Base-by-base conservation (phyloP, 2,888 invertebrate genomes). In the Erynnis tages region DNA sequence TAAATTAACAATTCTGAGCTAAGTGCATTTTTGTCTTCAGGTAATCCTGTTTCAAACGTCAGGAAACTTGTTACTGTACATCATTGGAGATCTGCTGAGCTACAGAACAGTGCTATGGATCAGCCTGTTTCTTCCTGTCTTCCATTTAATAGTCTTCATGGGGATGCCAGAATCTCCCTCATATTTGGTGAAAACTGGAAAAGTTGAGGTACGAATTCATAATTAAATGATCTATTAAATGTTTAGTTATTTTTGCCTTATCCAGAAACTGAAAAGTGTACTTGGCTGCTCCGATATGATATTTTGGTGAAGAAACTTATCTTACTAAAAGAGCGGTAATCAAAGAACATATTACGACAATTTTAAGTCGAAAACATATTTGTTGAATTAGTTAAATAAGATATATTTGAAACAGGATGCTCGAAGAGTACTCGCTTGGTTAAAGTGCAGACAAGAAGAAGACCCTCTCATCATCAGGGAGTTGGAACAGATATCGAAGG, bases 161-260 rank as follows among this genome's bases (percentile, higher is more conserved):
- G 73, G 76, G 70, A 85, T 92, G 76, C 93, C 93, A 0, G 93
- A 93, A 59, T 91, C 93, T 0, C 93, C 93, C 0, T 82, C 91
- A 0, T 91, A 77, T 53, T 72, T 91, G 5, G 71, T 91, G 30
- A 84, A 82, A 59, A 71, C 60, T 25, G 85, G 84, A 5, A 69
- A 78, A 8, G 46, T 65, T 37, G 76, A 81, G 45, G 92, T 91
- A 57, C 89, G 62, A 19, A 11, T 10, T 2, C 2, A 8, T 5
- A 10, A 21, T 21, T 21, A 21, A n/a, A n/a, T n/a, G n/a, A n/a
- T n/a, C n/a, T n/a, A n/a, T n/a, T n/a, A n/a, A n/a, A n/a, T n/a
- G n/a, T n/a, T n/a, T n/a, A n/a, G n/a, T n/a, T n/a, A n/a, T n/a
- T n/a, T n/a, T n/a, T n/a, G n/a, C n/a, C n/a, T n/a, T n/a, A n/a